Percentiles rank a stretch among this genome's conserved stretches.
Conservation (phyloP, 2,113 vertebrate genomes). For the Hemibagrus wyckioides region DNA sequence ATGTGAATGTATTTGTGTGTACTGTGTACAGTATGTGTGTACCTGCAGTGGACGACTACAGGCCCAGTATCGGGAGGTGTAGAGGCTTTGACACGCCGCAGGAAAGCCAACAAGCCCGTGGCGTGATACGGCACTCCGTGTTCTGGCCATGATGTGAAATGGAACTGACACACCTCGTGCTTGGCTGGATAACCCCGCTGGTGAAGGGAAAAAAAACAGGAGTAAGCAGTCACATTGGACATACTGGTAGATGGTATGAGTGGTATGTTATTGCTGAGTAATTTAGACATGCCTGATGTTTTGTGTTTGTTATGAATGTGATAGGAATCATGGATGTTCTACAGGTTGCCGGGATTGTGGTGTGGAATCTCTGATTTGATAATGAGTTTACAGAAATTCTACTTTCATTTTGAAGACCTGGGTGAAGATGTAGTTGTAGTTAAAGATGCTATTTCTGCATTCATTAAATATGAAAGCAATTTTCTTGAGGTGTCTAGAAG, state of each 20-base stretch:
- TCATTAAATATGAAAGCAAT: neutral
- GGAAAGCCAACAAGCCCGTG: constrained; percentile 91
- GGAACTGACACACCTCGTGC: constrained; percentile 95
- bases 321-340: neutral
- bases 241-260: neutral
- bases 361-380: neutral
- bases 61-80: constrained; percentile 88
- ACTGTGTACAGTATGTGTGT: neutral
- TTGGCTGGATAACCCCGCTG: constrained; percentile 91
- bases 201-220: neutral
- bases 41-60: constrained; percentile 97
- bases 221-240: too few species aligned
- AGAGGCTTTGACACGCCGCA: constrained; percentile 89
- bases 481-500: neutral
- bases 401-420: neutral
- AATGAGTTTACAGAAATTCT: neutral
- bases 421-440: neutral
- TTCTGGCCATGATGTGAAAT: constrained; percentile 95
- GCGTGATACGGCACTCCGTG: constrained; percentile 92
- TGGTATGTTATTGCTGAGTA: neutral
- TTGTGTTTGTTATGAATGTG: neutral
- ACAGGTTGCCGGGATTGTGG: neutral
- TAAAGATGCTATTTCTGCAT: neutral
- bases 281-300: neutral
- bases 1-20: neutral